Base-by-base conservation (phyloP, 2,113 vertebrate species). In the Vidua macroura region DNA sequence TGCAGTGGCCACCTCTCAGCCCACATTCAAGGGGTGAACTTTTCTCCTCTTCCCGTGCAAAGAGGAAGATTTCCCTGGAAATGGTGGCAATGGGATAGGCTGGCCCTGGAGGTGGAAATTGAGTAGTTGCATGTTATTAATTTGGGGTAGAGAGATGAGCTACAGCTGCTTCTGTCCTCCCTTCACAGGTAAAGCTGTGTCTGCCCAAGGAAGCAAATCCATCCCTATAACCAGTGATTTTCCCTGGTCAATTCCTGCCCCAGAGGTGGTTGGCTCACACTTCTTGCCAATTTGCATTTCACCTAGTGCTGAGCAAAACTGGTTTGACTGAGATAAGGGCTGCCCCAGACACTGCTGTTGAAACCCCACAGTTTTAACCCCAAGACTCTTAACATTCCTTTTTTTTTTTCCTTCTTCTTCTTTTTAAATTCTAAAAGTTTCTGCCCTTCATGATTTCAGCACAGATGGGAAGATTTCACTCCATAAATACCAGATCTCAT, bases 401-500 rank as follows among this genome's bases (percentile, higher is more conserved):
- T 3, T 44, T 13, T 25, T 2, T 6, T 35, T 35, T 35, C 35
- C 35, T 35, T 41, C 8, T 25, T 4, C 18, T 33, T 58, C 24
- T 62, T 92, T 75, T 84, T 20, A 41, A 79, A 73, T 87, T 41
- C 51, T 30, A 37, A 55, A 83, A 52, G 25, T 90, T 95, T 90
- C 64, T 93, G n/a, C 31, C 49, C 16, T 83, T 90, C 56, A 48
- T 77, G 22, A 10, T 75, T 92, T 63, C 31, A 41, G 56, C 56
- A 49, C 37, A 95, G 88, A 83, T 44, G 66, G 46, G 76, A 92
- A 67, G 44, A 44, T 88, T 95, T 91, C 59, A n/a, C 35, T 85
- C 59, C 85, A 85, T 83, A 78, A 95, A 90, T 86, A 86, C 41
- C n/a, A 25, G 44, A 88, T 92, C 81, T 90, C 79, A 22, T 78